Conservation (phyloP, 2,888 invertebrate species). For the Drosophila borealis region DNA sequence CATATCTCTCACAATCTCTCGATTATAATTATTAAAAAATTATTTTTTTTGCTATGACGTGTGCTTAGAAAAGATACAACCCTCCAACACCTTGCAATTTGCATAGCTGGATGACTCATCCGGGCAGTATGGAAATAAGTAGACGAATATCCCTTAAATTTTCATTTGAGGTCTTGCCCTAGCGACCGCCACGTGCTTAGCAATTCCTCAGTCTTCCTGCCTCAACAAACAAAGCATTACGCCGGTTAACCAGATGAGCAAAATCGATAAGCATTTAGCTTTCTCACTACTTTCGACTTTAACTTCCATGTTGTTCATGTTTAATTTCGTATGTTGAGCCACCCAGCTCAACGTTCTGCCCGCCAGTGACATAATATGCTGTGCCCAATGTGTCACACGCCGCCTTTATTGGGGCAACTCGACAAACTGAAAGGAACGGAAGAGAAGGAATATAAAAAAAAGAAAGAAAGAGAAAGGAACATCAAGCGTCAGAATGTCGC, state of each 20-base stretch:
- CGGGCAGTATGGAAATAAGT: slow-evolving; percentile 13
- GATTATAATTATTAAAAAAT: neutral
- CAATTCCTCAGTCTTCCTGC: slow-evolving; percentile 49
- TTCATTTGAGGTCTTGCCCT: slow-evolving; percentile 1
- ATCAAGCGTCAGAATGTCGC: slow-evolving; percentile 58
- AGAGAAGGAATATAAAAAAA: neutral
- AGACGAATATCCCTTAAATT: slow-evolving; percentile 38
- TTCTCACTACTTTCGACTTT: slow-evolving; percentile 55
- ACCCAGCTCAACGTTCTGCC: slow-evolving; percentile 6
- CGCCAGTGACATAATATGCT: slow-evolving; percentile 65
- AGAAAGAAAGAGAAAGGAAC: slow-evolving; percentile 5
- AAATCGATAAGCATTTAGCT: slow-evolving; percentile 69
- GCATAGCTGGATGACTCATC: slow-evolving; percentile 37
- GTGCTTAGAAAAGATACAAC: slow-evolving; percentile 21
- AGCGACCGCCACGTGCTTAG: slow-evolving; percentile 28
- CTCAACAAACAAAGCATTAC: slow-evolving; percentile 62
- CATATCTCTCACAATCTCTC: slow-evolving; percentile 21
- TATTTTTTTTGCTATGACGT: slow-evolving; percentile 6
- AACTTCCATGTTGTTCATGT: slow-evolving; percentile 50
- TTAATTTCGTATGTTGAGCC: slow-evolving; percentile 17
- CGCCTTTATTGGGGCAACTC: slow-evolving; percentile 23
- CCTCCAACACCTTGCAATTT: slow-evolving; percentile 17
- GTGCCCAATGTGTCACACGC: slow-evolving; percentile 60
- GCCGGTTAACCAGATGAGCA: slow-evolving; percentile 37
- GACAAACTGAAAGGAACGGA: slow-evolving; percentile 3